Evolutionary conservation across 2,888 invertebrate genomes (phyloP), one percentile per base, ranked within the genome.

Genomic region (Ochlodes sylvanus): DNA sequence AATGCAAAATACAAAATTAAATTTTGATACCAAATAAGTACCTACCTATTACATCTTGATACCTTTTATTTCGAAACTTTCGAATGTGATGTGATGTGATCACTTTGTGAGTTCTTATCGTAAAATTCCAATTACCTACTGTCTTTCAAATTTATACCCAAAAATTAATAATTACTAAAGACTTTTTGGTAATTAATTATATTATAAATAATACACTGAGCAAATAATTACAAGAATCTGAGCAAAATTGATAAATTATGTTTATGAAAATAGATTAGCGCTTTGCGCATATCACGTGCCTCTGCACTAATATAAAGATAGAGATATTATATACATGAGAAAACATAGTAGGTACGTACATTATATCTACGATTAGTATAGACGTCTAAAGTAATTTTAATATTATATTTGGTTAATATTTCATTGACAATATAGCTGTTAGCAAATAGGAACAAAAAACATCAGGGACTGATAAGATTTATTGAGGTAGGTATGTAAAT

Each of bases 241-340:
- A 62, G 55, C 61, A 61, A 61, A 42, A 60, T 62, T 9, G 34
- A 63, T 52, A 57, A 60, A 56, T 41, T 15, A 69, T 63, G 17
- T 54, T 54, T 38, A 66, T 27, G 54, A 60, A 66, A 60, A 57
- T 57, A 56, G 56, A 17, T n/a, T 5, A 56, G 44, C 64, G 56
- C 64, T 47, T 47, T 47, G 56, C 64, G 64, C 64, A 38, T 57
- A 47, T 47, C 14, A n/a, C 32, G 47, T 17, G 15, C 32, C 7
- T 57, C 34, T 57, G 44, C 34, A 57, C 44, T 10, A 10, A 17
- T 32, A 42, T 42, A 42, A 17, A 41, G 15, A 44, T 55, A 55
- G 27, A 27, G 27, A 61, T 56, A 34, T 38, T 19, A 44, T 42
- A 19, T 32, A 19, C 19, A 63, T 9, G 9, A 17, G 42, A 10